phyloP scores from a whole-genome alignment of 2,888 invertebrate genomes.

The Horisme vitalbata region DNA sequence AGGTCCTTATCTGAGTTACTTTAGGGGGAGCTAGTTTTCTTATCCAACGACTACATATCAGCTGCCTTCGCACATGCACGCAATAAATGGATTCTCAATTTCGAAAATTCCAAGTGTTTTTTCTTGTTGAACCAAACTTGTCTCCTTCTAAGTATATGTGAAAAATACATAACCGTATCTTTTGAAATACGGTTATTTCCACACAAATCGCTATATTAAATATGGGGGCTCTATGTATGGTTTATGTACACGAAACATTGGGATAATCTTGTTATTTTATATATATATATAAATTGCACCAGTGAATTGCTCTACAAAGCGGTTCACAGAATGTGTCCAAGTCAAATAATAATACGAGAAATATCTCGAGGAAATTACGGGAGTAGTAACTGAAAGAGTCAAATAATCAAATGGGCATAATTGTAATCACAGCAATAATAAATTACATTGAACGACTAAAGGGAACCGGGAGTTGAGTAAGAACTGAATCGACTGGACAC shows the following conservation, averaged over 20 bases:
- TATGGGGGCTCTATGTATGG: slow-evolving; percentile 22
- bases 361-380: slow-evolving; percentile 11
- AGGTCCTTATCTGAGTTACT: slow-evolving; percentile 39
- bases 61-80: slow-evolving; percentile 68
- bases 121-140: slow-evolving; percentile 33
- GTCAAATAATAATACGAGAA: slow-evolving; percentile 43
- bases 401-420: slow-evolving; percentile 20
- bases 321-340: slow-evolving; percentile 45
- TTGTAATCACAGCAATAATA: slow-evolving; percentile 74
- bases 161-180: slow-evolving; percentile 18
- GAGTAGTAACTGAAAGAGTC: not conserved
- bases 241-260: slow-evolving; percentile 24
- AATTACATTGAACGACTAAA: slow-evolving; percentile 69
- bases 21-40: slow-evolving; percentile 51
- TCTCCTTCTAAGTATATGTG: slow-evolving; percentile 27
- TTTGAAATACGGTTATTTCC: slow-evolving; percentile 13
- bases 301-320: slow-evolving; percentile 41
- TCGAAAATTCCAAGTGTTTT: not conserved
- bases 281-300: slow-evolving; percentile 38
- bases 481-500: slow-evolving; percentile 69
- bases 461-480: slow-evolving; percentile 66
- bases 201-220: slow-evolving; percentile 15
- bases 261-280: slow-evolving; percentile 8
- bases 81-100: slow-evolving; percentile 34
- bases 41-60: slow-evolving; percentile 60